Base-by-base conservation (phyloP, 1,140 invertebrate species). In the Habropoda laboriosa region DNA sequence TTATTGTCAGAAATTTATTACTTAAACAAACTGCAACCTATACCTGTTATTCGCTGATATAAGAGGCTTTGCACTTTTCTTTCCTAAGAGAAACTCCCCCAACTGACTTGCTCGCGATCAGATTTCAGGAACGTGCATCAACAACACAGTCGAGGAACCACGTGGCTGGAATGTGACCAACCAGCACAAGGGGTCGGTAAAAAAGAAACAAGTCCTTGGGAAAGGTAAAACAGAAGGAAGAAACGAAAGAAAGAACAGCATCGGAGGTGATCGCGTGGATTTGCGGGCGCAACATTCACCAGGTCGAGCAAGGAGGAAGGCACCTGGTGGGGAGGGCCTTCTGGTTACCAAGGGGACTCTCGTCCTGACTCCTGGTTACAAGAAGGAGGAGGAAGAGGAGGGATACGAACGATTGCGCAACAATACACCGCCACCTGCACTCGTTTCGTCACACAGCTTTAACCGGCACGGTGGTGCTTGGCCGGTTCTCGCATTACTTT, bases 351-450 rank as follows among this genome's bases (percentile, higher is more conserved):
- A 78, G 79, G 68, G 73, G 57, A 86, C 58, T 42, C 68, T 85
- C 70, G 79, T 81, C 76, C 72, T 81, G 82, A 78, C 73, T 84
- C 55, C 78, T 77, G 67, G 67, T 77, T 81, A 57, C 72, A 66
- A 77, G 72, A 35, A 80, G 57, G 18, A 66, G 58, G 49, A 61
- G 70, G 61, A 73, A 64, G 30, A 45, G 63, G 42, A 71, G 70
- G 47, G 60, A 51, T 70, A 84, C 49, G n/a, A 53, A 45, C 32
- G 67, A 71, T 89, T 89, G 81, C 80, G 81, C 80, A 88, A 90
- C 79, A 86, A 89, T 88, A 71, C 80, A 70, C 84, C 72, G 85
- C 88, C 84, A 90, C 88, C 88, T 90, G 89, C 88, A 89, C 84
- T 87, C 84, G 70, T 90, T 88, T 90, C 89, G 80, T 84, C 89